Evolutionary conservation across 2,113 vertebrate genomes (phyloP).

Genomic region (Passer domesticus): DNA sequence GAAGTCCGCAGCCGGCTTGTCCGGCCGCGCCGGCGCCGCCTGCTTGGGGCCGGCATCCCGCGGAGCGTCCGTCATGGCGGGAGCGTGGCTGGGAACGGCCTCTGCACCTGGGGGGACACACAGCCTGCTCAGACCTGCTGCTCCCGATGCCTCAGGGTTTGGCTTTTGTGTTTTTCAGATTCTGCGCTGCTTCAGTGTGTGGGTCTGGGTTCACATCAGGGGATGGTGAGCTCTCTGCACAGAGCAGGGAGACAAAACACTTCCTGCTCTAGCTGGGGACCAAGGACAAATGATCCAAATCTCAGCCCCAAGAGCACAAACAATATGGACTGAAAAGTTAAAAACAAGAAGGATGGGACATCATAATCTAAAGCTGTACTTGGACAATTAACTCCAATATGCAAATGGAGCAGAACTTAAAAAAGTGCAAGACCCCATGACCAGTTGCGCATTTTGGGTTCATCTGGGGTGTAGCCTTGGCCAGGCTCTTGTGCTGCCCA

Average conservation of each 20-base stretch:
- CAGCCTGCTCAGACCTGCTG: background rate
- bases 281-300: background rate
- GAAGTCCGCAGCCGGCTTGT: conserved; percentile 83
- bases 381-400: background rate
- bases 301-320: background rate
- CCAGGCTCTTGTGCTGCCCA: background rate
- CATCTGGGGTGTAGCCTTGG: background rate
- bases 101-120: conserved; percentile 63
- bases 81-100: conserved; percentile 68
- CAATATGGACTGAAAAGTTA: background rate
- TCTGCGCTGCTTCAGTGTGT: background rate
- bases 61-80: conserved; percentile 85
- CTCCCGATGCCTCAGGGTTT: background rate
- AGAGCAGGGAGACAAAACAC: background rate
- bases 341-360: background rate
- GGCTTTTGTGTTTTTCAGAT: background rate
- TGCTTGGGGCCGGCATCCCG: conserved; percentile 77
- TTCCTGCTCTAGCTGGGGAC: background rate
- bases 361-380: background rate
- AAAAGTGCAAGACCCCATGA: too few relatives aligned
- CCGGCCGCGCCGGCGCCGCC: conserved; percentile 68
- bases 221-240: background rate
- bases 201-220: background rate
- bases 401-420: background rate
- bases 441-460: too few relatives aligned